phyloP scores from a whole-genome alignment of 2,888 invertebrate genomes.

The Globia sparganii region DNA sequence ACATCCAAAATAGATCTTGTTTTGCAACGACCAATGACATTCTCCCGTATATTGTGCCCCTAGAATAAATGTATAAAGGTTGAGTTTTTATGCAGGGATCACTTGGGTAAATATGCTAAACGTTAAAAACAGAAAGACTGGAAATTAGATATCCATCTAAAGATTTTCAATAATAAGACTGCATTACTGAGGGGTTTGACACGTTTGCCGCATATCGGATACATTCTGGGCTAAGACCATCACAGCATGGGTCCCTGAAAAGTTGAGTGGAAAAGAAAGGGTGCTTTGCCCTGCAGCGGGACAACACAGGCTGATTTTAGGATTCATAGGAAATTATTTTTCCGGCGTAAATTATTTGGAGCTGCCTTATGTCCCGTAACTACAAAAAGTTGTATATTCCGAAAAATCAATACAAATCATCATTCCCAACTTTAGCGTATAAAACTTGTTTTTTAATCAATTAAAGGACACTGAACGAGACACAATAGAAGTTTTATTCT shows the following conservation, averaged over 20 bases:
- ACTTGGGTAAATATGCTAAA: background rate
- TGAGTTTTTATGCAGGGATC: background rate
- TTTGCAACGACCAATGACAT: background rate
- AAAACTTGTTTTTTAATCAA: background rate
- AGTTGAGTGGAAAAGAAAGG: too few species aligned
- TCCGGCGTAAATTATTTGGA: background rate
- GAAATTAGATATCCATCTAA: background rate
- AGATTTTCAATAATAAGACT: too few species aligned
- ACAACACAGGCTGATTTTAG: background rate
- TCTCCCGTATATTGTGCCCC: background rate
- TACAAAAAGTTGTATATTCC: background rate
- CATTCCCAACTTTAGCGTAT: background rate
- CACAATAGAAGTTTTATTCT: background rate
- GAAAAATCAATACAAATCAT: background rate
- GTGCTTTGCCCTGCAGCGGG: too few species aligned
- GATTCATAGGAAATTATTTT: too few species aligned
- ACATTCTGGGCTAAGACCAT: too few species aligned
- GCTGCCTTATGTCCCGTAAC: background rate
- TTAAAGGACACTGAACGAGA: background rate
- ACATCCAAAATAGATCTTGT: conserved; percentile 1
- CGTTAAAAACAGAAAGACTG: background rate
- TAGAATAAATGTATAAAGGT: background rate
- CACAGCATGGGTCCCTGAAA: too few species aligned
- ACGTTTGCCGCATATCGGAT: too few species aligned
- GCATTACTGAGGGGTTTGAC: too few species aligned